Evolutionary conservation across 2,888 invertebrate species (phyloP).

Genomic region (Anthophora plumipes): DNA sequence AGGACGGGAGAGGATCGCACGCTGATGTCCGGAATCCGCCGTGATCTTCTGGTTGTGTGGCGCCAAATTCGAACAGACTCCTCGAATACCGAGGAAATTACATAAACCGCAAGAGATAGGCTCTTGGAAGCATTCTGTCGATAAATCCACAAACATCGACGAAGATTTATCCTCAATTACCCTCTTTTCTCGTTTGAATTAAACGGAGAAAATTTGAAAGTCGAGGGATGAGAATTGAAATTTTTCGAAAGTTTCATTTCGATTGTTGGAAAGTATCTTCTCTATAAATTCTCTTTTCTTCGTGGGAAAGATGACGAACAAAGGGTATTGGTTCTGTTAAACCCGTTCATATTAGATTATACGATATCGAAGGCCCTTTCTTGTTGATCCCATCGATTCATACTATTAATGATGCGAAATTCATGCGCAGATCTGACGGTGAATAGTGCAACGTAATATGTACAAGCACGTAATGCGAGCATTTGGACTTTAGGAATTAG

Average conservation of each 20-base stretch:
- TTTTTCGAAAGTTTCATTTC: too few relatives aligned
- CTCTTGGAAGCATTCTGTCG: slow-evolving; percentile 18
- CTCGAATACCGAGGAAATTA: slow-evolving; percentile 57
- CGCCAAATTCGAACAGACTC: slow-evolving; percentile 35
- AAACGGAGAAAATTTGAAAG: too few relatives aligned
- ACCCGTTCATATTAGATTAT: too few relatives aligned
- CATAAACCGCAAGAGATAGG: slow-evolving; percentile 48
- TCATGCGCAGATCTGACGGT: not conserved
- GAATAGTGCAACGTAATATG: not conserved
- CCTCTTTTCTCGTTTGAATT: not conserved
- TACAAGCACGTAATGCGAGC: not conserved
- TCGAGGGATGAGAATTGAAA: too few relatives aligned
- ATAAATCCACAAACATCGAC: slow-evolving; percentile 20
- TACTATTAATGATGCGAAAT: not conserved
- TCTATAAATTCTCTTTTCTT: too few relatives aligned
- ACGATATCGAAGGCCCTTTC: not conserved
- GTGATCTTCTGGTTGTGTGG: slow-evolving; percentile 48
- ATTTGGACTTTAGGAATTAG: not conserved
- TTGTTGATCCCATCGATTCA: too few relatives aligned
- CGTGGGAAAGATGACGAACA: too few relatives aligned
- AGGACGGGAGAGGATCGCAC: slow-evolving; percentile 37
- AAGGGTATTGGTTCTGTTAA: too few relatives aligned
- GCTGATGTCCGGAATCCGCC: slow-evolving; percentile 47
- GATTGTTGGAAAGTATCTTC: too few relatives aligned
- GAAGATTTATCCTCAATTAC: slow-evolving; percentile 46